Conservation (phyloP, 2,888 invertebrate species). For the Caenorhabditis zanzibari region DNA sequence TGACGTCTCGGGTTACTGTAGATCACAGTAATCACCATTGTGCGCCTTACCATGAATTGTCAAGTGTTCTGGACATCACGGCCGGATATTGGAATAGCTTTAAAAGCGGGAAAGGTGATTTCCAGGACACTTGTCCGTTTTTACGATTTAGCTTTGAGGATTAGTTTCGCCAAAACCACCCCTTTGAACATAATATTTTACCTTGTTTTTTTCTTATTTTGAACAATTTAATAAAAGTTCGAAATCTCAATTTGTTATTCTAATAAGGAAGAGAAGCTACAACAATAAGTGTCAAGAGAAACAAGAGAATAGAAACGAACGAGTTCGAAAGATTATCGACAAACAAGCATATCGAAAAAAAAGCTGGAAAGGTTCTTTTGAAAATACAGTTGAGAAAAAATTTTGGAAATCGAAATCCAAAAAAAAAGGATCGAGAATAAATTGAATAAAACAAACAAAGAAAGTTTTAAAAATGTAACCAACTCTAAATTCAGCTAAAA, state of each 20-base stretch:
- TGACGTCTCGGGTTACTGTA: conserved; percentile 54
- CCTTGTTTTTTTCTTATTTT: conserved; percentile 14
- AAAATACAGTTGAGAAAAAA: no score
- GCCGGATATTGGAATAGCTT: conserved; percentile 26
- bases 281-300: not conserved
- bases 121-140: not conserved
- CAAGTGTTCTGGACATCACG: conserved; percentile 13
- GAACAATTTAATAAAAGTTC: conserved; percentile 45
- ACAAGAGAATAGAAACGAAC: no score
- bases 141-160: conserved; percentile 36
- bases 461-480: no score
- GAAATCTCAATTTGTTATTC: not conserved
- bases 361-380: not conserved
- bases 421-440: conserved; percentile 16
- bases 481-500: no score
- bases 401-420: no score
- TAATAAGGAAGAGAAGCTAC: not conserved
- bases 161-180: conserved; percentile 36
- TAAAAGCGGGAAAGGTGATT: conserved; percentile 24
- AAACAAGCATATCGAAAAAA: not conserved
- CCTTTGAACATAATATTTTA: conserved; percentile 40
- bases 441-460: conserved; percentile 1
- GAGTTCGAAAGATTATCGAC: no score
- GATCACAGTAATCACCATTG: conserved; percentile 34
- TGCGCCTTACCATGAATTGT: conserved; percentile 43